Evolutionary conservation across 2,888 invertebrate genomes (phyloP).

Genomic region (Artemia sinica): DNA sequence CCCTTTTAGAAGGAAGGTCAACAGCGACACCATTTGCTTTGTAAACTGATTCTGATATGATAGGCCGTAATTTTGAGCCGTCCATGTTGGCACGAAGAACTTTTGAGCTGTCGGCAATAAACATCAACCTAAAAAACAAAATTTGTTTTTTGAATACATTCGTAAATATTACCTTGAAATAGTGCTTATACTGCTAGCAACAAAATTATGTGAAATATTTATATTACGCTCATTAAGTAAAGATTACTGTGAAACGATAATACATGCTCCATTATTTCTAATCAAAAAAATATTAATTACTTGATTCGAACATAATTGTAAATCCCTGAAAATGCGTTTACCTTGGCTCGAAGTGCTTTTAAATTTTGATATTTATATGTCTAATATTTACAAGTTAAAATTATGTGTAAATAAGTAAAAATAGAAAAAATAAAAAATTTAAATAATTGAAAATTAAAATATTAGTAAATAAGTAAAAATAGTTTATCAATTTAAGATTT

Average conservation of each 20-base stretch:
- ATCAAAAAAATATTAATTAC: too few relatives aligned
- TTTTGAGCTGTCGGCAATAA: constrained; percentile 38
- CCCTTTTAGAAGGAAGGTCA: constrained; percentile 69
- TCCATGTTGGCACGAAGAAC: constrained; percentile 78
- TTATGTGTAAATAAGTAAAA: background rate
- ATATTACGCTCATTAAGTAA: too few relatives aligned
- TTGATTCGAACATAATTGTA: too few relatives aligned
- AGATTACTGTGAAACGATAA: background rate
- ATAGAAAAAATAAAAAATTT: too few relatives aligned
- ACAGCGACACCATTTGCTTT: constrained; percentile 80
- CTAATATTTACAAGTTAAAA: constrained; percentile 16
- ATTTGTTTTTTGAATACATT: background rate
- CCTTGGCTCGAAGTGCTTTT: too few relatives aligned
- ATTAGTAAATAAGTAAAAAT: too few relatives aligned
- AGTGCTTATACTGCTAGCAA: background rate
- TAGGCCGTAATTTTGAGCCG: constrained; percentile 60
- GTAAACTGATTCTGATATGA: constrained; percentile 80
- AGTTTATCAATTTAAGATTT: background rate
- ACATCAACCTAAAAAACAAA: constrained; percentile 34
- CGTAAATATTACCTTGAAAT: background rate
- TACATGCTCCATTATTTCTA: background rate
- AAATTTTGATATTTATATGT: too few relatives aligned
- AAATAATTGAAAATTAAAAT: too few relatives aligned
- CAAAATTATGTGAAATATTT: background rate
- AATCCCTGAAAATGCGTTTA: too few relatives aligned